Evolutionary conservation across 2,888 invertebrate genomes (phyloP).

Genomic region (Xanthostigma xanthostigma): DNA sequence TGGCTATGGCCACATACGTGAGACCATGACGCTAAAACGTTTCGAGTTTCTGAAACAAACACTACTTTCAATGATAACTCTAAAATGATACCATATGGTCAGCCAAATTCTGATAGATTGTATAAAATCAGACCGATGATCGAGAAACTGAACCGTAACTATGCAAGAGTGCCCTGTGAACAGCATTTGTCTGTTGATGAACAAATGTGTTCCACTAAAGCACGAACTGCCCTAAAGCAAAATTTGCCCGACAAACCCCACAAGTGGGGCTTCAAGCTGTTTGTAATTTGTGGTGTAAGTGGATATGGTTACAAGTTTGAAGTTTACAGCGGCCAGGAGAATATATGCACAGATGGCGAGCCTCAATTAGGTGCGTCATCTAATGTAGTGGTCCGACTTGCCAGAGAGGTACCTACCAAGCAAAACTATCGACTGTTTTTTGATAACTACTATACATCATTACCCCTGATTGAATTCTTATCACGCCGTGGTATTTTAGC

Average conservation of each 20-base stretch:
- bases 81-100: constrained; percentile 4
- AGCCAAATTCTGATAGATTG: constrained; percentile 9
- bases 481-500: constrained; percentile 13
- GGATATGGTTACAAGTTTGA: constrained; percentile 12
- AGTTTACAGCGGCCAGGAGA: constrained; percentile 16
- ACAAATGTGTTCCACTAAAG: background rate
- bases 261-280: constrained; percentile 19
- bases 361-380: constrained; percentile 17
- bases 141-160: constrained; percentile 7
- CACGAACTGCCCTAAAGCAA: constrained; percentile 14
- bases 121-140: constrained; percentile 12
- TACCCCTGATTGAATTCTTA: constrained; percentile 13
- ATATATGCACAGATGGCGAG: constrained; percentile 13
- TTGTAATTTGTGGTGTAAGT: constrained; percentile 15
- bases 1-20: constrained; percentile 1
- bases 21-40: constrained; percentile 10
- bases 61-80: constrained; percentile 13
- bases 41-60: constrained; percentile 10
- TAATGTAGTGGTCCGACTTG: constrained; percentile 18
- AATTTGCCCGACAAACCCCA: constrained; percentile 22
- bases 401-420: constrained; percentile 15
- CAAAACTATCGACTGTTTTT: constrained; percentile 18
- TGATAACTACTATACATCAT: constrained; percentile 18
- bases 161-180: constrained; percentile 6
- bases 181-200: constrained; percentile 1